Percentiles rank a stretch among this genome's conserved stretches.
Evolutionary conservation across 2,888 invertebrate genomes (phyloP).

Genomic region (Pegoplata infirma): DNA sequence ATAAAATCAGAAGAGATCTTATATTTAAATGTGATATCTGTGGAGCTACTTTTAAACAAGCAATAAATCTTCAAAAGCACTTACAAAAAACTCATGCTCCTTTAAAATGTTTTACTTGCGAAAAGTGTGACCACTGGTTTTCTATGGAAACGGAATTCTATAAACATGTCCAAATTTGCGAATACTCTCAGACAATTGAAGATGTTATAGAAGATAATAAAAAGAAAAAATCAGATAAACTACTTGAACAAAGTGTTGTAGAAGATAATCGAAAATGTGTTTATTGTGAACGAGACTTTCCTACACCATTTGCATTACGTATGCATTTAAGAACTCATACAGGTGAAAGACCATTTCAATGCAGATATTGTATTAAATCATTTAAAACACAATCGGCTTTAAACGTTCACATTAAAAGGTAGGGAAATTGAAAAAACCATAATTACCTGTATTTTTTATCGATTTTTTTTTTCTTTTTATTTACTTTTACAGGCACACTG

Average conservation of each 20-base stretch:
- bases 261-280: conserved; percentile 64
- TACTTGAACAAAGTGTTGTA: neutral
- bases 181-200: neutral
- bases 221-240: neutral
- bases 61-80: conserved; percentile 70
- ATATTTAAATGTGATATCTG: conserved; percentile 71
- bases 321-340: conserved; percentile 73
- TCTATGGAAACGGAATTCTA: conserved; percentile 55
- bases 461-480: neutral
- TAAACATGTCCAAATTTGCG: conserved; percentile 49
- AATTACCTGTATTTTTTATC: neutral
- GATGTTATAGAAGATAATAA: neutral
- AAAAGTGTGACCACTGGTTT: conserved; percentile 64
- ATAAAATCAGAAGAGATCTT: conserved; percentile 3
- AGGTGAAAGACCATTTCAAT: conserved; percentile 73
- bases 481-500: conserved; percentile 67
- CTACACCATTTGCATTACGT: conserved; percentile 67
- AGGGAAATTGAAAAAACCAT: neutral
- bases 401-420: conserved; percentile 70
- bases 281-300: conserved; percentile 68
- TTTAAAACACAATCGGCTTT: conserved; percentile 74
- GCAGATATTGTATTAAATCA: conserved; percentile 71
- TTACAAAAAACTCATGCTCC: conserved; percentile 64
- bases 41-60: conserved; percentile 71
- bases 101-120: conserved; percentile 33